Percentiles rank a stretch among this genome's conserved stretches.
phyloP scores from a whole-genome alignment of 2,113 vertebrate genomes.

The Corapipo altera region DNA sequence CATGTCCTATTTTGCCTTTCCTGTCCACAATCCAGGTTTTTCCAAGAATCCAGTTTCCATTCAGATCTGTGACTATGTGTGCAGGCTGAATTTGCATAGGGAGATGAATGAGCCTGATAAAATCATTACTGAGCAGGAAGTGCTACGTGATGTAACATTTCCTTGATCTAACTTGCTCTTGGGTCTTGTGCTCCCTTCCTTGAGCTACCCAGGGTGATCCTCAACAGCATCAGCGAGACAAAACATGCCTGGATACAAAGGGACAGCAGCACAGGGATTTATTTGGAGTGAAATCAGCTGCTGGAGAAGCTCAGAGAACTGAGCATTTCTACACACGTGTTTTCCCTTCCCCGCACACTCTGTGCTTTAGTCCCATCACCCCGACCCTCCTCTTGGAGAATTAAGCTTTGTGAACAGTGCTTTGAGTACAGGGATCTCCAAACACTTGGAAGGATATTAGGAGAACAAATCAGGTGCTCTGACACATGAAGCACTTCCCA shows the following conservation, averaged over 20 bases:
- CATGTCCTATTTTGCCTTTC: accelerated
- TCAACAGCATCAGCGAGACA: not conserved
- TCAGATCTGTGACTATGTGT: not conserved
- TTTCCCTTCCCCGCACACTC: not conserved
- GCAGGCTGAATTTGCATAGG: slow-evolving; percentile 23
- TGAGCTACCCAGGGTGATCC: not conserved
- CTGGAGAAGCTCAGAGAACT: not conserved
- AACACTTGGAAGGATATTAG: not conserved
- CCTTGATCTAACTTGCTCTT: slow-evolving; percentile 41
- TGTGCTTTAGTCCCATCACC: not conserved
- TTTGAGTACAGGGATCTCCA: not conserved
- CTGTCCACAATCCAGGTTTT: not conserved
- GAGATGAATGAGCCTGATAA: slow-evolving; percentile 38
- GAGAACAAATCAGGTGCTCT: not conserved
- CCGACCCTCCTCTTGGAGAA: not conserved
- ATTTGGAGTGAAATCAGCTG: not conserved
- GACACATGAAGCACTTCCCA: not conserved
- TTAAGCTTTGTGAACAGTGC: not conserved
- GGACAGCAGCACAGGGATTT: not conserved
- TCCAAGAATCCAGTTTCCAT: not conserved
- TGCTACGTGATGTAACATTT: slow-evolving; percentile 42
- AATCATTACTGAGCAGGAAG: slow-evolving; percentile 41
- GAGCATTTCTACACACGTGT: not conserved
- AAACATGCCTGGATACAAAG: not conserved
- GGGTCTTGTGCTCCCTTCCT: not conserved